These are phyloP conservation scores for Sinohyriopsis cumingii DNA, from an alignment of 2,888 invertebrate species.

Conservation along the genomic window DNA sequence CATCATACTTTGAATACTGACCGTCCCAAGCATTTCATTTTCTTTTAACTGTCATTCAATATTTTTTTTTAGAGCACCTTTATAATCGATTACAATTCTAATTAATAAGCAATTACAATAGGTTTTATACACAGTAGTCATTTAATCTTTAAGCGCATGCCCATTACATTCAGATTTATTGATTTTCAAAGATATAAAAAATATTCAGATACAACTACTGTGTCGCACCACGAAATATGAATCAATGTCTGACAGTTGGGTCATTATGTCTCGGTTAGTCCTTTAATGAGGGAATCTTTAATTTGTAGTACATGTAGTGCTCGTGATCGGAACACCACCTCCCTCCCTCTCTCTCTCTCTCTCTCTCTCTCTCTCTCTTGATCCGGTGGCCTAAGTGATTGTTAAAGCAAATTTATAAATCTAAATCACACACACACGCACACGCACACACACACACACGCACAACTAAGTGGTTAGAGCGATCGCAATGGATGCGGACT, in stretches of 20 bases:
- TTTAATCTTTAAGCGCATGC: too few relatives aligned
- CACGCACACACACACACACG: neutral
- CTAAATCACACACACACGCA: neutral
- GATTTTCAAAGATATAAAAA: neutral
- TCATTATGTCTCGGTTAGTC: neutral
- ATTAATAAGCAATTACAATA: too few relatives aligned
- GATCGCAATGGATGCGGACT: too few relatives aligned
- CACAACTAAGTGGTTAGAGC: neutral
- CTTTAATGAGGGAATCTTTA: neutral
- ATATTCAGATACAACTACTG: too few relatives aligned
- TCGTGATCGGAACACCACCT: constrained; percentile 12
- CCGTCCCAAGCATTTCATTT: too few relatives aligned
- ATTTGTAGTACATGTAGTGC: constrained; percentile 6
- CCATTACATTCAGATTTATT: too few relatives aligned
- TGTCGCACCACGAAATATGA: neutral
- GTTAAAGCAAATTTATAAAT: neutral
- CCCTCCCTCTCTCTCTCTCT: constrained; percentile 19
- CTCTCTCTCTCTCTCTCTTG: constrained; percentile 7
- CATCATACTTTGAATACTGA: neutral
- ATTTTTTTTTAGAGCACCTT: too few relatives aligned
- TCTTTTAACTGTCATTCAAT: too few relatives aligned
- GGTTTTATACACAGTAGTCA: too few relatives aligned
- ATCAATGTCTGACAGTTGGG: neutral
- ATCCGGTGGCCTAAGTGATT: neutral
- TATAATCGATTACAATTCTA: too few relatives aligned